Base-by-base conservation (phyloP, 2,113 vertebrate species). In the Brachyistius frenatus region DNA sequence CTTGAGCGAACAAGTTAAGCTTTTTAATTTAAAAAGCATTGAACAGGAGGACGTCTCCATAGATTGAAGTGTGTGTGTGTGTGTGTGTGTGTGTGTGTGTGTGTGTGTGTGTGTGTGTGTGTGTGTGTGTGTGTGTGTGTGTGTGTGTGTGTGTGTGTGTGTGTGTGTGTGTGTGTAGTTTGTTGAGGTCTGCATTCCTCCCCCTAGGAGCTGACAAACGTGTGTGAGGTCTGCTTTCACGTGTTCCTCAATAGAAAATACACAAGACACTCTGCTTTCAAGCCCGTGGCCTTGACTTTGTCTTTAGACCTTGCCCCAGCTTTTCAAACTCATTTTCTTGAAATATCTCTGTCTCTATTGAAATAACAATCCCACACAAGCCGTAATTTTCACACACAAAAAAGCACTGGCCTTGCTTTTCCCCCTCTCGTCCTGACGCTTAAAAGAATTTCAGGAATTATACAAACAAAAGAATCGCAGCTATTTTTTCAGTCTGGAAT, bases 21-120 rank as follows among this genome's bases (percentile, higher is more conserved):
- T 71, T 76, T 86, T 89, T 61, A 81, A 88, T 85, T 75, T 63
- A 52, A 41, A 23, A 39, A 78, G 81, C 70, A 58, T 2, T 80
- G 79, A 89, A 76, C 23, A 71, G 81, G 69, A 55, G 14, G 69
- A 60, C 1, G 0, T 65, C 49, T 66, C 60, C 61, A 52, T 69
- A 72, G 57, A 86, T 30, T 67, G 46, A 72, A 75, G 62, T 66
- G 67, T 41, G 71, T 66, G 50, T 10, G 41, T 23, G 72, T 70
- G 46, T 62, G 74, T 63, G 65, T 52, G 76, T 50, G 23, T 23
- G 65, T 57, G 68, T 55, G 61, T 3, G 74, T 57, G 72, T 70
- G 46, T 62, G 74, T 63, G 65, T 52, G 76, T 50, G 23, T 23
- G 65, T 57, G 68, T 55, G 61, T 3, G 74, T 57, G 72, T 70